Conservation (phyloP, 2,888 invertebrate genomes). For the Acanthosepion pharaonis region DNA sequence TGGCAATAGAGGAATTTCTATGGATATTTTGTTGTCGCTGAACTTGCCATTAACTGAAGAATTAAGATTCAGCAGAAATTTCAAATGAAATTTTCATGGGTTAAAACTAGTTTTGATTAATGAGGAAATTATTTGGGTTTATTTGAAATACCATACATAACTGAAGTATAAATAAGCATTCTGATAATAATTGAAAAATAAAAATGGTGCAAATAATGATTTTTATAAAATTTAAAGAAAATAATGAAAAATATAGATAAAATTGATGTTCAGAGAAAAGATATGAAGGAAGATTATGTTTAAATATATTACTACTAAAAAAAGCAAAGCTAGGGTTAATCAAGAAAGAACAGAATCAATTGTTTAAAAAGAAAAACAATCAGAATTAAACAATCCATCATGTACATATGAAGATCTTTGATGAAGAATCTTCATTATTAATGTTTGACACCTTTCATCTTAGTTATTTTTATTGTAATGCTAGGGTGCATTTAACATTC, state of each 20-base stretch:
- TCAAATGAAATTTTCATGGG: no score
- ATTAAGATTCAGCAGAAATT: no score
- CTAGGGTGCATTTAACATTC: no score
- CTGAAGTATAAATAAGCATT: not conserved
- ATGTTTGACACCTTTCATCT: no score
- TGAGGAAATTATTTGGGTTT: not conserved
- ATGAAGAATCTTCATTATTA: no score
- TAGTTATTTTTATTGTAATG: no score
- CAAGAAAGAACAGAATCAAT: not conserved
- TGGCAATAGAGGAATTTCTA: no score
- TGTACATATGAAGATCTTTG: no score
- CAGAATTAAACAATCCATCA: not conserved
- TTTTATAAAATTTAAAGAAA: not conserved
- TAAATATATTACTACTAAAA: not conserved
- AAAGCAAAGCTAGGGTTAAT: not conserved
- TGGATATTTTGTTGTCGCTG: no score
- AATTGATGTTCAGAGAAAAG: not conserved
- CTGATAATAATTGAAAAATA: not conserved
- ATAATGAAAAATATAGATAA: not conserved
- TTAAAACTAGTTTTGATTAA: not conserved
- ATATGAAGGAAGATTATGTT: not conserved
- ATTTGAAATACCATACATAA: not conserved
- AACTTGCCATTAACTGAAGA: no score
- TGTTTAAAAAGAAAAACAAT: not conserved
- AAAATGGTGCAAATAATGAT: not conserved